Conservation (phyloP, 2,888 invertebrate species). For the Ommatoiulus sabulosus region DNA sequence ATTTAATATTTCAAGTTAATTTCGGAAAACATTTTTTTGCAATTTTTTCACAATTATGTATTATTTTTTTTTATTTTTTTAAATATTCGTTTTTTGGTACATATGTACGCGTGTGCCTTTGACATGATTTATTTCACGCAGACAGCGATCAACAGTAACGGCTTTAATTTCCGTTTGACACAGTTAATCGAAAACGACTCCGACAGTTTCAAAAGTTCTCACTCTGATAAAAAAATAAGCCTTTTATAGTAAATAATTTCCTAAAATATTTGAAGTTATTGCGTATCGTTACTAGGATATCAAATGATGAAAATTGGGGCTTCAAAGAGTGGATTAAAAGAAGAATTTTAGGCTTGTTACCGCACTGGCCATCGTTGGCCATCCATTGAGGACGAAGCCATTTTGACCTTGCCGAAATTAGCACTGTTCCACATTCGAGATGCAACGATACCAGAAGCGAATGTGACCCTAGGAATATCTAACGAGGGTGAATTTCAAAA, state of each 20-base stretch:
- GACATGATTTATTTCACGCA: neutral
- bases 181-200: neutral
- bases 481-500: neutral
- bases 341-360: neutral
- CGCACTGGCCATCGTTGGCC: neutral
- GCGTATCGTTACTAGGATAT: too few species aligned
- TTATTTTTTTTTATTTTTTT: too few species aligned
- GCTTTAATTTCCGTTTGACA: slow-evolving; percentile 45
- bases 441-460: neutral
- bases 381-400: neutral
- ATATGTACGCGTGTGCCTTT: neutral
- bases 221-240: neutral
- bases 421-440: neutral
- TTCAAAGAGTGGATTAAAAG: too few species aligned
- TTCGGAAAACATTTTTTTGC: too few species aligned
- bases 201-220: neutral
- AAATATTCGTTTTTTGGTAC: too few species aligned
- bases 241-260: neutral
- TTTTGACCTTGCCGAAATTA: neutral
- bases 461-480: neutral
- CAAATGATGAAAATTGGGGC: too few species aligned
- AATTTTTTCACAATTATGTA: too few species aligned
- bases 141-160: neutral
- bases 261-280: too few species aligned
- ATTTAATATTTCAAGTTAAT: too few species aligned